Percentiles rank a stretch among this genome's conserved stretches.
phyloP scores from a whole-genome alignment of 2,888 invertebrate genomes.

The Himalopsyche kuldschensis region DNA sequence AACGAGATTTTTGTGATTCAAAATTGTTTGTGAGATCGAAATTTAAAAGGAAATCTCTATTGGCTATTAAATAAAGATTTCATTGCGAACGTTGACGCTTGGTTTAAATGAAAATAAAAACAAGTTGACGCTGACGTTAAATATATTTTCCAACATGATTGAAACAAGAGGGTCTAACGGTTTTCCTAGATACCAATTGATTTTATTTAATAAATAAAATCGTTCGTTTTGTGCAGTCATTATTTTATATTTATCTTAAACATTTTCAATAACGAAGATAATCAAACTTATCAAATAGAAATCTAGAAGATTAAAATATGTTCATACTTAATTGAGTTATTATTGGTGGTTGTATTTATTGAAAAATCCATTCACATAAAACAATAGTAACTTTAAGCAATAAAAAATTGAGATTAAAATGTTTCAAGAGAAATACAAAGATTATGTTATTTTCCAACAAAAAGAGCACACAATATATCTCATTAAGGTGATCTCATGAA shows the following conservation, averaged over 20 bases:
- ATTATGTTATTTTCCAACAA: too few species aligned
- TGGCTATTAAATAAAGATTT: slow-evolving; percentile 25
- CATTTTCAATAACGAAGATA: too few species aligned
- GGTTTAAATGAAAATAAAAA: not conserved
- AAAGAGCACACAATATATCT: too few species aligned
- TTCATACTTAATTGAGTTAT: too few species aligned
- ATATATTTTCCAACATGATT: not conserved
- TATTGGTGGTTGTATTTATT: too few species aligned
- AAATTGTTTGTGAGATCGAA: slow-evolving; percentile 39
- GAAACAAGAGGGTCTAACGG: not conserved
- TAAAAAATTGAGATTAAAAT: too few species aligned
- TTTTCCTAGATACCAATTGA: not conserved
- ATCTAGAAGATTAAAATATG: too few species aligned
- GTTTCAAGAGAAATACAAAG: too few species aligned
- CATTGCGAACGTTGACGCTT: not conserved
- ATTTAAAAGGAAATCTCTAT: slow-evolving; percentile 26
- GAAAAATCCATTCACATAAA: too few species aligned
- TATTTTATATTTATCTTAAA: not conserved
- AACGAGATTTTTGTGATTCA: slow-evolving; percentile 38
- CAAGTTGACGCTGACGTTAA: not conserved
- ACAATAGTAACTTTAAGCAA: too few species aligned
- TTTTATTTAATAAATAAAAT: not conserved
- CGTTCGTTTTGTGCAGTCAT: not conserved
- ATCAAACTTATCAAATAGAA: too few species aligned
- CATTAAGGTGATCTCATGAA: too few species aligned